Evolutionary conservation across 2,797 vertebrate species (phyloP).

Genomic region (Bradypus variegatus): DNA sequence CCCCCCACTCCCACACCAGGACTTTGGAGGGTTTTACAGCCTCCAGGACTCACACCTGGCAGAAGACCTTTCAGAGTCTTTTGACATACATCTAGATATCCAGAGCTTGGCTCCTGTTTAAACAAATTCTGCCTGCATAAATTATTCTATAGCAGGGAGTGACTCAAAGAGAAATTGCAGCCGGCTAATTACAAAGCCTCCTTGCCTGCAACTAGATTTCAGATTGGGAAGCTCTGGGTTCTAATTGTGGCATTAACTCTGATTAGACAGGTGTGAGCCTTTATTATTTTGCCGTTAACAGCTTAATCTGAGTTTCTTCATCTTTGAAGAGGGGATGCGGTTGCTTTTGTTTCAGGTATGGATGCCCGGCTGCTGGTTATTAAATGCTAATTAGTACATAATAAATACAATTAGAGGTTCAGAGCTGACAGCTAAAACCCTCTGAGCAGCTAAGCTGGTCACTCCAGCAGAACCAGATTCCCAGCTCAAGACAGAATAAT

Average conservation of each 20-base stretch:
- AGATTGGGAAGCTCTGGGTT: constrained; percentile 8
- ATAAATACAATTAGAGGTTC: constrained; percentile 54
- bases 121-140: background rate
- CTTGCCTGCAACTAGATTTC: background rate
- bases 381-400: constrained; percentile 61
- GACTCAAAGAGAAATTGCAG: background rate
- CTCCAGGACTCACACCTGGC: background rate
- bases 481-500: background rate
- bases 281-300: background rate
- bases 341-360: constrained; percentile 33
- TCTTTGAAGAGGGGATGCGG: constrained; percentile 57
- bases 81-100: background rate
- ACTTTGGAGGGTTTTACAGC: background rate
- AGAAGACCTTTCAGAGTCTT: background rate
- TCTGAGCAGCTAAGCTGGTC: background rate
- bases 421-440: background rate
- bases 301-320: constrained; percentile 42
- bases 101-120: constrained; percentile 37
- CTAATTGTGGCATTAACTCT: constrained; percentile 28
- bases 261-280: background rate
- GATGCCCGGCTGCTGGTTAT: constrained; percentile 30
- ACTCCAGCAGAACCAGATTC: constrained; percentile 27
- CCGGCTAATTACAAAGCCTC: background rate
- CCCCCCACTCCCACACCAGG: background rate
- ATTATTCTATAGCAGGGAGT: background rate